Conservation (phyloP, 2,888 invertebrate genomes). For the Cephalotes varians region DNA sequence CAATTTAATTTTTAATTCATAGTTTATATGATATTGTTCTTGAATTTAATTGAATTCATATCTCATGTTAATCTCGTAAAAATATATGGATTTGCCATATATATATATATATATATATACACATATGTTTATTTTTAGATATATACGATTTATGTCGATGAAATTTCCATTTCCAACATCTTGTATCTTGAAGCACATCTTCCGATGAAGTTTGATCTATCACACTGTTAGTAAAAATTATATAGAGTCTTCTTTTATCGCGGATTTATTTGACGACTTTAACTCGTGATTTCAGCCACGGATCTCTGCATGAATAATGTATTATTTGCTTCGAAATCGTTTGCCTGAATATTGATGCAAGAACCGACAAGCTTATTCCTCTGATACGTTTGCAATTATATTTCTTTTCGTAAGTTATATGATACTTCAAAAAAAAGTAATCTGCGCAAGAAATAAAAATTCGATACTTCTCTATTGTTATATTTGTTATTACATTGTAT, state of each 20-base stretch:
- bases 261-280: constrained; percentile 22
- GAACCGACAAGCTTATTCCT: not conserved
- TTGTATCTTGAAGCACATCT: constrained; percentile 24
- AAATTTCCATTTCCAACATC: not conserved
- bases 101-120: too few relatives aligned
- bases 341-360: constrained; percentile 30
- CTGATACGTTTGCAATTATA: constrained; percentile 42
- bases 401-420: not conserved
- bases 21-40: not conserved
- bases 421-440: not conserved
- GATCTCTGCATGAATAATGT: constrained; percentile 45
- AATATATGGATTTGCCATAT: not conserved
- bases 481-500: not conserved
- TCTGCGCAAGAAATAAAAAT: not conserved
- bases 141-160: not conserved
- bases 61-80: not conserved
- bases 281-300: constrained; percentile 8
- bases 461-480: not conserved
- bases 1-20: not conserved
- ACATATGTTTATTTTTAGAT: not conserved
- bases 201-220: not conserved
- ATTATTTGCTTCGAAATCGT: constrained; percentile 36
- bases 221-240: not conserved
- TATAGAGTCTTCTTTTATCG: not conserved
- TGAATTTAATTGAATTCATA: constrained; percentile 10